These are phyloP conservation scores for Eupsittula cactorum DNA, from an alignment of 2,113 vertebrate species.

Conservation along the genomic window DNA sequence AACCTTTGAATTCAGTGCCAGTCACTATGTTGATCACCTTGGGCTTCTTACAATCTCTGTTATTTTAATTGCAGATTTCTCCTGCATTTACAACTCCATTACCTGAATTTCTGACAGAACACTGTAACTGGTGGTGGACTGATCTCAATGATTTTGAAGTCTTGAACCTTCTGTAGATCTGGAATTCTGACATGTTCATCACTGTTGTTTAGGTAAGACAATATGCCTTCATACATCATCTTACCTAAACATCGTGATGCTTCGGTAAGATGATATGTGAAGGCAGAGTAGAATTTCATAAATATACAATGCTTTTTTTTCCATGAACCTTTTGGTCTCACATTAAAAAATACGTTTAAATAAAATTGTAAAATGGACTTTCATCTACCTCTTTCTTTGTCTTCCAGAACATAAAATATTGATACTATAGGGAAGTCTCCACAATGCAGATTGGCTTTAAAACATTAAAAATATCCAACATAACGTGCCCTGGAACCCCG, in stretches of 20 bases:
- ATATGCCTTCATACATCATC: not conserved
- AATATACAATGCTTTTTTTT: too few relatives aligned
- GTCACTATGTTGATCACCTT: not conserved
- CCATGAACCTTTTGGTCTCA: not conserved
- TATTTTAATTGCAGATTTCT: not conserved
- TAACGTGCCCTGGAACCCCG: fast-evolving
- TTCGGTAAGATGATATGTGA: too few relatives aligned
- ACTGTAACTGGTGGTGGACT: not conserved
- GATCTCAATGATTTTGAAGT: too few relatives aligned
- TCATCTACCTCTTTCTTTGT: not conserved
- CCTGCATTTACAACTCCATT: not conserved
- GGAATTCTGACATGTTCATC: not conserved
- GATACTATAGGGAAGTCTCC: not conserved
- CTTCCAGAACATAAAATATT: not conserved
- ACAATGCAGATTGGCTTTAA: not conserved
- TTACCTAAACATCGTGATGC: not conserved
- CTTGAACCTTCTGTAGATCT: not conserved
- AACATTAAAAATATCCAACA: not conserved
- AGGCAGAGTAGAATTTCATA: not conserved
- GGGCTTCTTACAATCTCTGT: not conserved
- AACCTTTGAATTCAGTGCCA: not conserved
- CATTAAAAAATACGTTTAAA: not conserved
- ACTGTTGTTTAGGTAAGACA: not conserved
- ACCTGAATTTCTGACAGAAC: not conserved
- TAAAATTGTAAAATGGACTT: not conserved